Conservation (phyloP, 2,113 vertebrate genomes). For the Morone chrysops region DNA sequence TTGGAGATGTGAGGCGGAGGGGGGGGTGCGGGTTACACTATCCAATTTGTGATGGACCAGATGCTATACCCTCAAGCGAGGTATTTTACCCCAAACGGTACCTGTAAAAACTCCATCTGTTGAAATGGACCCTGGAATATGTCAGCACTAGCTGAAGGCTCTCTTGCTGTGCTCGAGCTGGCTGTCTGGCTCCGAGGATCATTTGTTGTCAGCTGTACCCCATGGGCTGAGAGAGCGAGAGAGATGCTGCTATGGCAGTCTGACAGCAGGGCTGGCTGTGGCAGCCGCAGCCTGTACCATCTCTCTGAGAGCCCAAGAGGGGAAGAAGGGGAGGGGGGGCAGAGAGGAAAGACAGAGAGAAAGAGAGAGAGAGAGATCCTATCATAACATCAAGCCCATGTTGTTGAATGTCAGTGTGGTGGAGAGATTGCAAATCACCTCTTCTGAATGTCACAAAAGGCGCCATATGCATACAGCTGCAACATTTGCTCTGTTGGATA, state of each 20-base stretch:
- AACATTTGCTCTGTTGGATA: slow-evolving; percentile 45
- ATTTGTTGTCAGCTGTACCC: slow-evolving; percentile 74
- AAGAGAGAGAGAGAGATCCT: slow-evolving; percentile 15
- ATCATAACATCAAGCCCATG: slow-evolving; percentile 46
- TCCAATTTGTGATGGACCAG: slow-evolving; percentile 82
- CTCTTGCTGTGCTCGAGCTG: slow-evolving; percentile 63
- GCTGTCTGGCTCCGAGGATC: slow-evolving; percentile 74
- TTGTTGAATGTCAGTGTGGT: slow-evolving; percentile 67
- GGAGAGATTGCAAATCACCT: slow-evolving; percentile 52
- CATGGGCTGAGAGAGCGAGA: slow-evolving; percentile 65
- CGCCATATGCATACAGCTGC: slow-evolving; percentile 61
- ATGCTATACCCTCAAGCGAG: slow-evolving; percentile 81
- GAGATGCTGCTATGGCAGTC: slow-evolving; percentile 62
- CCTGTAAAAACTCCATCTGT: slow-evolving; percentile 85
- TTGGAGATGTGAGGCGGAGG: slow-evolving; percentile 29
- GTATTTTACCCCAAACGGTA: slow-evolving; percentile 82
- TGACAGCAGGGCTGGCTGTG: slow-evolving; percentile 74
- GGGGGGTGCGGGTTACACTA: slow-evolving; percentile 48
- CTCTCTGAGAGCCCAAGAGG: slow-evolving; percentile 34
- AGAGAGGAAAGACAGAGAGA: slow-evolving; percentile 13
- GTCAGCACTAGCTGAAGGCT: slow-evolving; percentile 81
- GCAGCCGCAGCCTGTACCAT: slow-evolving; percentile 55
- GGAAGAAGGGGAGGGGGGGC: background rate
- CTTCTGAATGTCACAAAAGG: slow-evolving; percentile 69
- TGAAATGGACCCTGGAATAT: slow-evolving; percentile 76